phyloP scores from a whole-genome alignment of 2,113 vertebrate genomes.

The Protomyctophum bolini region DNA sequence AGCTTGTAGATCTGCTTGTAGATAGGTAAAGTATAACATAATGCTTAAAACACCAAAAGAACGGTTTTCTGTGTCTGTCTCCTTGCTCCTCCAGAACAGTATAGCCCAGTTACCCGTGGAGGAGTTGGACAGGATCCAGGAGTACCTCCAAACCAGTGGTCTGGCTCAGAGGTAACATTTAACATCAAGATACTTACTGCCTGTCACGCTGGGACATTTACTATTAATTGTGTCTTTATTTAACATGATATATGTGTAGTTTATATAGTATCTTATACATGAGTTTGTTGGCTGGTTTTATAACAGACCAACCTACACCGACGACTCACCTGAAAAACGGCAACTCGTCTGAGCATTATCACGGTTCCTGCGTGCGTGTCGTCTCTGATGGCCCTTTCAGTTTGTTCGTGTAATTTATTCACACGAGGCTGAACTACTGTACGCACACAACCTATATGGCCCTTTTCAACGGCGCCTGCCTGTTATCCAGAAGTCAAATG shows the following conservation, averaged over 20 bases:
- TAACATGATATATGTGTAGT: too few relatives aligned
- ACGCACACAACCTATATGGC: too few relatives aligned
- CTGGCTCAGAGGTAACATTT: slow-evolving; percentile 87
- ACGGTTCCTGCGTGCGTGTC: not conserved
- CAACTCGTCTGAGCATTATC: not conserved
- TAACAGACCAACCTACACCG: too few relatives aligned
- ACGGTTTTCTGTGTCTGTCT: not conserved
- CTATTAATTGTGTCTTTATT: too few relatives aligned
- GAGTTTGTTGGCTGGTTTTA: too few relatives aligned
- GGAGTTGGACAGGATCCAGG: slow-evolving; percentile 92
- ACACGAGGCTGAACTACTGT: too few relatives aligned
- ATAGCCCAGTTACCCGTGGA: slow-evolving; percentile 90
- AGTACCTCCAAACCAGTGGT: slow-evolving; percentile 90
- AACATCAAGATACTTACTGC: not conserved
- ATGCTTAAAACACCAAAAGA: not conserved
- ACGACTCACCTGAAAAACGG: too few relatives aligned
- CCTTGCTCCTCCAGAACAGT: slow-evolving; percentile 84
- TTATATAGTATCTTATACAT: too few relatives aligned
- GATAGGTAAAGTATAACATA: too few relatives aligned
- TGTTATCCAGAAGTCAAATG: not conserved
- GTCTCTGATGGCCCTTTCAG: not conserved
- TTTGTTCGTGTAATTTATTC: not conserved
- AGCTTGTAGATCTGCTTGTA: too few relatives aligned
- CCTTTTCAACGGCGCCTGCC: too few relatives aligned
- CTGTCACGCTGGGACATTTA: too few relatives aligned